Evolutionary conservation across 2,797 vertebrate genomes (phyloP), one percentile per base, ranked within the genome.

Genomic region (Sebastes cheni): DNA sequence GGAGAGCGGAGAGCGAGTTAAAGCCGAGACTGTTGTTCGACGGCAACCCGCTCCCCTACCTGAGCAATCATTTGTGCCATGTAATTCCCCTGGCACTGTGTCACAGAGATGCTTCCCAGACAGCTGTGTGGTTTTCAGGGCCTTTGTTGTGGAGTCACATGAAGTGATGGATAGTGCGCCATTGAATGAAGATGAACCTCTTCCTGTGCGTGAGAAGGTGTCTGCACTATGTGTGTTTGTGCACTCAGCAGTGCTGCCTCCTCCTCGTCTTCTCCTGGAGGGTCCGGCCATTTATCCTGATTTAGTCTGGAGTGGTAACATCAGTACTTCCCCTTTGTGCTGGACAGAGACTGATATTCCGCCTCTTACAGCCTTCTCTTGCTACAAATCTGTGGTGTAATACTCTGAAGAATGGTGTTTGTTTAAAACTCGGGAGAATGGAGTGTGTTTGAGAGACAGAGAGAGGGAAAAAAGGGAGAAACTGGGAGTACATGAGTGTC

Each of bases 261-360:
- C 77, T 85, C 79, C 81, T 75, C 72, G 82, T 88, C 81, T 78
- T 80, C 69, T 83, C 72, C 42, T 52, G 70, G 72, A 90, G 83
- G 79, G 69, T 83, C 67, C 22, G 27, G 89, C 83, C 90, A 95
- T 95, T 95, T 92, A 92, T 95, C 91, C 93, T 93, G 90, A 94
- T 95, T 94, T 93, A 91, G 90, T 85, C 80, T 86, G 62, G 83
- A 93, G 90, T 75, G 88, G 85, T 71, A 91, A 89, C 93, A 94
- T 93, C 91, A 93, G 92, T 90, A 82, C 85, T 89, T 92, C 90
- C 84, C 82, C 77, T 91, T 91, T 78, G 81, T 82, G 83, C 84
- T 74, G 88, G 93, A 93, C 92, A 91, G 89, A 91, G 91, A 93
- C 86, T 54, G 90, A 94, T 91, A 89, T 71, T 81, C 83, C 27